phyloP scores from a whole-genome alignment of 2,113 vertebrate species.

The Xiphias gladius region DNA sequence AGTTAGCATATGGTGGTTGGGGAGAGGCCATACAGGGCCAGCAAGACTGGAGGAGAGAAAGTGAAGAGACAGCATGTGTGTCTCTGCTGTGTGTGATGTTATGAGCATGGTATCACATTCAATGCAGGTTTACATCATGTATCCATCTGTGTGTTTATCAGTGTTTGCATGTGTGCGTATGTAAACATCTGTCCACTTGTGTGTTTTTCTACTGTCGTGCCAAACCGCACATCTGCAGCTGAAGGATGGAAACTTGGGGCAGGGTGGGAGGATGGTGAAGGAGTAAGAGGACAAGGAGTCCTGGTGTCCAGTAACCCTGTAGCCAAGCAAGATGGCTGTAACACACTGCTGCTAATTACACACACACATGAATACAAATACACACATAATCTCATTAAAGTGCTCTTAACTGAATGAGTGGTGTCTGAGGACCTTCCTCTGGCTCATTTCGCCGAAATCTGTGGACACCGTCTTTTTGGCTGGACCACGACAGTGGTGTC shows the following conservation, averaged over 20 bases:
- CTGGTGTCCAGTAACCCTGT: slow-evolving; percentile 43
- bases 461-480: too few relatives aligned
- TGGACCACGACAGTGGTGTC: not conserved
- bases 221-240: slow-evolving; percentile 56
- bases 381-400: slow-evolving; percentile 30
- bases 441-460: slow-evolving; percentile 53
- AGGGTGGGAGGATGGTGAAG: not conserved
- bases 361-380: slow-evolving; percentile 27
- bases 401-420: slow-evolving; percentile 42
- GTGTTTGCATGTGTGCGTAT: too few relatives aligned
- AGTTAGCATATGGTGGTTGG: slow-evolving; percentile 74
- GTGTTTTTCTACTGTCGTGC: slow-evolving; percentile 19
- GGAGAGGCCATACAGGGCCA: slow-evolving; percentile 57
- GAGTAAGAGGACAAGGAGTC: slow-evolving; percentile 27
- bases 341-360: slow-evolving; percentile 63
- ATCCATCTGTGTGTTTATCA: slow-evolving; percentile 2
- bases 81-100: slow-evolving; percentile 16
- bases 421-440: slow-evolving; percentile 48
- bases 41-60: slow-evolving; percentile 48
- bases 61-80: slow-evolving; percentile 30
- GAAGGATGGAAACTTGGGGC: not conserved
- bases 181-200: slow-evolving; percentile 52
- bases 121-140: slow-evolving; percentile 25
- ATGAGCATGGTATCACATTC: not conserved
- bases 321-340: slow-evolving; percentile 47